Evolutionary conservation across 92 coral and sea anemone species (phyloP), one percentile per base, ranked within the genome.

Genomic region (Epizoanthus ramosus): DNA sequence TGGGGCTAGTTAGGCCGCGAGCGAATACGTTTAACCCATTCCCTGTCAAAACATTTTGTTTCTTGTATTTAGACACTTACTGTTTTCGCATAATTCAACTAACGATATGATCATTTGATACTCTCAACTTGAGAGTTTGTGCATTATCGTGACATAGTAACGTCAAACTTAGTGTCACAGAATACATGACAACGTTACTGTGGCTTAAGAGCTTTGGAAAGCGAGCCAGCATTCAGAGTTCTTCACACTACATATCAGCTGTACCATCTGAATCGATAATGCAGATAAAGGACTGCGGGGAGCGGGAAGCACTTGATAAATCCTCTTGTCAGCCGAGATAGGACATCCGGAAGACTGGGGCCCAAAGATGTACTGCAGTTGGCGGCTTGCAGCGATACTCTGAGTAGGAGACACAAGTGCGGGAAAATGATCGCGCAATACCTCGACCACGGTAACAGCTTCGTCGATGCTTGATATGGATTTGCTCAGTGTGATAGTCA

Each of bases 371-470:
- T 33, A 53, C 57, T 28, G 45, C 16, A 91, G 63, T 56, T 80
- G 73, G 8, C 90, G 80, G 18, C 41, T 57, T 39, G 92, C 84
- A 5, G 86, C 83, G 1, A 72, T 74, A 31, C 74, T 80, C 63
- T 89, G 93, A 57, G 86, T 82, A 12, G 58, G 68, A 16, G 91
- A 82, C 17, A 93, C 87, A 15, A 91, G 87, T 4, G 61, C 60
- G 28, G 95, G 92, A 53, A 61, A 87, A 24, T 71, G 16, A 21
- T 45, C 68, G 60, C 71, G 79, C 33, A 91, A 80, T 3, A 66
- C 24, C 12, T 77, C 17, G 28, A 93, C 81, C 25, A 84, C 86
- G 19, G 68, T 24, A 69, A 75, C 67, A 14, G 98, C 95, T 39
- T 60, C 45, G 25, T 79, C 79, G 17, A 53, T 68, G 80, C 71